These are phyloP conservation scores for Cephus nigrinus DNA, from an alignment of 2,888 invertebrate species.

Conservation along the genomic window DNA sequence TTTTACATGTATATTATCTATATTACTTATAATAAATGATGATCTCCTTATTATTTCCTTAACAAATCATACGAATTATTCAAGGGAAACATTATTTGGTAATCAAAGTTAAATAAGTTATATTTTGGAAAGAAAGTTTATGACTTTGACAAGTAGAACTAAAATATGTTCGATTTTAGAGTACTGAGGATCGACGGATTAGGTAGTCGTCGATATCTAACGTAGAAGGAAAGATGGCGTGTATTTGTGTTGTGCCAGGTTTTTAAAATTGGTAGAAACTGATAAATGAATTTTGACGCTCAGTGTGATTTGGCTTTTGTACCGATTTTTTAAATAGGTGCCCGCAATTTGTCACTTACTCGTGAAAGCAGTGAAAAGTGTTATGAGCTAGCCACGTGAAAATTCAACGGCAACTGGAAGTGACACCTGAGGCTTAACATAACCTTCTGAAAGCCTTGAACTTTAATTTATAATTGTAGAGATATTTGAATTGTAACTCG, in stretches of 20 bases:
- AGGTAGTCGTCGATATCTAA: background rate
- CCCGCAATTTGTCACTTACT: background rate
- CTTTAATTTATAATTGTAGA: constrained; percentile 3
- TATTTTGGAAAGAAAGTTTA: background rate
- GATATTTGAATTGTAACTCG: background rate
- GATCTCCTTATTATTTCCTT: background rate
- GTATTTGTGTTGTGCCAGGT: constrained; percentile 49
- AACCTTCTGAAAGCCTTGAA: constrained; percentile 27
- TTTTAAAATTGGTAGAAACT: constrained; percentile 24
- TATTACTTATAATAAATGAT: background rate
- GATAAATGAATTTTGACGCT: background rate
- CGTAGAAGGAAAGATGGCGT: constrained; percentile 44
- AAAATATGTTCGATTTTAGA: background rate
- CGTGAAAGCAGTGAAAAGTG: background rate
- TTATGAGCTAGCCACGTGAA: background rate
- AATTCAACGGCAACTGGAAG: background rate
- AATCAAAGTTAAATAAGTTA: background rate
- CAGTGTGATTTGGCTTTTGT: background rate
- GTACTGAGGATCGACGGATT: background rate
- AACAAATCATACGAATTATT: background rate
- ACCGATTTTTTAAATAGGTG: background rate
- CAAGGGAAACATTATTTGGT: background rate
- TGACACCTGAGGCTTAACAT: constrained; percentile 37
- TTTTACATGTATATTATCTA: background rate
- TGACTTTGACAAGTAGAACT: background rate